Percentiles rank a stretch among this genome's conserved stretches.
phyloP scores from a whole-genome alignment of 2,888 invertebrate species.

The Diplazon laetatorius region DNA sequence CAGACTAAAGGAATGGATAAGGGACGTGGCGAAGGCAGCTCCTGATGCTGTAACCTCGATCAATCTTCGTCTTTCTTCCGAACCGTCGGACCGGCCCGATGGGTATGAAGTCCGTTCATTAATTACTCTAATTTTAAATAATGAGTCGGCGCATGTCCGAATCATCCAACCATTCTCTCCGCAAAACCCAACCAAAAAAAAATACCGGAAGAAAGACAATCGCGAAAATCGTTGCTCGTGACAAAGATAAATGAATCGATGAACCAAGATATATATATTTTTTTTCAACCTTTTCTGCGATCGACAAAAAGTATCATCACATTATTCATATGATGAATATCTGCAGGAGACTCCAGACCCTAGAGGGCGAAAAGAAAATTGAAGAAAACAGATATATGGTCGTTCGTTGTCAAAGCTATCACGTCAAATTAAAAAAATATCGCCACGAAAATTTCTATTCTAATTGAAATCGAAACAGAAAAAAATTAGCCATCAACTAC shows the following conservation, averaged over 20 bases:
- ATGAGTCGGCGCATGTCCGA: slow-evolving; percentile 40
- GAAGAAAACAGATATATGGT: too few species aligned
- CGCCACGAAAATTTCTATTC: too few species aligned
- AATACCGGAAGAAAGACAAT: slow-evolving; percentile 27
- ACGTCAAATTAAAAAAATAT: too few species aligned
- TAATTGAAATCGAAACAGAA: too few species aligned
- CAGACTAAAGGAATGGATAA: slow-evolving; percentile 36
- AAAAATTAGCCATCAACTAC: too few species aligned
- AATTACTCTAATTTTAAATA: slow-evolving; percentile 62
- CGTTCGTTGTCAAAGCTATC: too few species aligned
- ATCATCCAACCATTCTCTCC: background rate
- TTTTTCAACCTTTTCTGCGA: slow-evolving; percentile 4
- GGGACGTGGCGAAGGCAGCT: slow-evolving; percentile 35
- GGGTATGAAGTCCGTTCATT: slow-evolving; percentile 46
- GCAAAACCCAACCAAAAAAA: background rate
- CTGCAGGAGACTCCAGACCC: too few species aligned
- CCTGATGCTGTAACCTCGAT: slow-evolving; percentile 45
- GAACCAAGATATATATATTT: background rate
- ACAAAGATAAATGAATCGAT: slow-evolving; percentile 56
- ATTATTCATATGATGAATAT: too few species aligned
- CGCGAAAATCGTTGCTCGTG: slow-evolving; percentile 33
- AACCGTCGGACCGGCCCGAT: background rate
- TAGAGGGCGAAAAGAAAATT: too few species aligned
- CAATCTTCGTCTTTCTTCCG: slow-evolving; percentile 40
- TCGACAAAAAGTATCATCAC: slow-evolving; percentile 16